Evolutionary conservation across 2,113 vertebrate genomes (phyloP).

Genomic region (Chauna torquata): DNA sequence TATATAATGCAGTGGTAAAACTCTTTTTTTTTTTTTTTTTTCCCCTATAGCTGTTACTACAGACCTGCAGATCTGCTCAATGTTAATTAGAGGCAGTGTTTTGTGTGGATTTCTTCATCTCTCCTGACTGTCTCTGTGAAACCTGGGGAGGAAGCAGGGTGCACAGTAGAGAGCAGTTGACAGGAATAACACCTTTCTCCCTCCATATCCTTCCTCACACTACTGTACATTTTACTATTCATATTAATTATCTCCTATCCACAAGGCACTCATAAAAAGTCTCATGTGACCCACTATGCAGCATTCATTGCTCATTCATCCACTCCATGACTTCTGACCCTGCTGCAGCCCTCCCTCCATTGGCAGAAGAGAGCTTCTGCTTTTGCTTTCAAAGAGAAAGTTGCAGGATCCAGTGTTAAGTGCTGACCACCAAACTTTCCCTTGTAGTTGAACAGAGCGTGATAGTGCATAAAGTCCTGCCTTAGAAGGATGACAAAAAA

Average conservation of each 20-base stretch:
- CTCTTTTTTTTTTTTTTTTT: not conserved
- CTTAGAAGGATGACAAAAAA: not conserved
- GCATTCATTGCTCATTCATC: not conserved
- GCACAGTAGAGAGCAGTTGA: not conserved
- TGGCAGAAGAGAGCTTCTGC: not conserved
- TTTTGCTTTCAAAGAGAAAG: not conserved
- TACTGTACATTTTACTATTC: not conserved
- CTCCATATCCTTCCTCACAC: not conserved
- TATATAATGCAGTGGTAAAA: not conserved
- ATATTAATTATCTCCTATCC: not conserved
- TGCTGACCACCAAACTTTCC: not conserved
- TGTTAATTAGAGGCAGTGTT: not conserved
- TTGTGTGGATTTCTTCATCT: not conserved
- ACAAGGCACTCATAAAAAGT: not conserved
- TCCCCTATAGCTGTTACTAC: not conserved
- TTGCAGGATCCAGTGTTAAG: not conserved
- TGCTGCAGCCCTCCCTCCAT: rapidly evolving
- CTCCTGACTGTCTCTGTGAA: not conserved
- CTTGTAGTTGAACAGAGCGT: not conserved
- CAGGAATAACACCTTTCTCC: not conserved
- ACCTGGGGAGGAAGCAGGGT: not conserved
- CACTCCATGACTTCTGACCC: not conserved
- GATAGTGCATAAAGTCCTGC: not conserved
- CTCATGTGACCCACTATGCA: not conserved
- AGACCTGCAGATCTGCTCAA: not conserved